A percentile compares a stretch with the other conserved stretches of the same genome.
Evolutionary conservation across 92 coral and sea anemone genomes (phyloP).

Genomic region (Palythoa caribaeorum): DNA sequence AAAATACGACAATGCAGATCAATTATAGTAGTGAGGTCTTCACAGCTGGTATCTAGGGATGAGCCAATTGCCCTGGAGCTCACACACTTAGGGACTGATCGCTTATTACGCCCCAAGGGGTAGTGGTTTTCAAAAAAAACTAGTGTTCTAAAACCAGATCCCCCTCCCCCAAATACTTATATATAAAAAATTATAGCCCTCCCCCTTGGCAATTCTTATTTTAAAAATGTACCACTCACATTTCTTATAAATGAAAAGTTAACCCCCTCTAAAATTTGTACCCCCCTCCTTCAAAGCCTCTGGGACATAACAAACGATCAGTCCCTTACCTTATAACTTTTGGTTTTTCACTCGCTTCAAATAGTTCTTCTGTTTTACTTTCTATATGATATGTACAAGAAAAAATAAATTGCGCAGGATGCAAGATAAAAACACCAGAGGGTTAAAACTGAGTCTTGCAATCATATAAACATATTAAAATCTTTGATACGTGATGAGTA

Average conservation of each 20-base stretch:
- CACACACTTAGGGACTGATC: no score
- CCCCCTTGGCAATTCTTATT: background rate
- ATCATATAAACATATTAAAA: no score
- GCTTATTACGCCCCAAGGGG: no score
- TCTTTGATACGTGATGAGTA: no score
- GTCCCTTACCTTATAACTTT: slow-evolving; percentile 9
- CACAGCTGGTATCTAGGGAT: background rate
- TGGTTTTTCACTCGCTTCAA: slow-evolving; percentile 31
- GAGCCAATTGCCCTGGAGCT: no score
- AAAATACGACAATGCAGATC: slow-evolving; percentile 5
- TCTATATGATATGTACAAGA: slow-evolving; percentile 10
- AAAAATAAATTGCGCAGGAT: background rate
- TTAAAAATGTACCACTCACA: background rate
- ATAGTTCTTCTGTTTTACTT: slow-evolving; percentile 21
- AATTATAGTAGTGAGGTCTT: background rate
- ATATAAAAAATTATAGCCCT: background rate
- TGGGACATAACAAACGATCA: background rate
- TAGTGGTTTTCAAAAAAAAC: no score
- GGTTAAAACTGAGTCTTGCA: background rate
- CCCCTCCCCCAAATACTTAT: background rate
- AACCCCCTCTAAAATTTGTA: background rate
- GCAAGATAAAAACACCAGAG: background rate
- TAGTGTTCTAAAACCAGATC: no score
- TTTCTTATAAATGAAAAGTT: no score
- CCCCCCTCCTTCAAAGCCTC: background rate